Base-by-base conservation (phyloP, 2,888 invertebrate species). In the Ellobium chinense region DNA sequence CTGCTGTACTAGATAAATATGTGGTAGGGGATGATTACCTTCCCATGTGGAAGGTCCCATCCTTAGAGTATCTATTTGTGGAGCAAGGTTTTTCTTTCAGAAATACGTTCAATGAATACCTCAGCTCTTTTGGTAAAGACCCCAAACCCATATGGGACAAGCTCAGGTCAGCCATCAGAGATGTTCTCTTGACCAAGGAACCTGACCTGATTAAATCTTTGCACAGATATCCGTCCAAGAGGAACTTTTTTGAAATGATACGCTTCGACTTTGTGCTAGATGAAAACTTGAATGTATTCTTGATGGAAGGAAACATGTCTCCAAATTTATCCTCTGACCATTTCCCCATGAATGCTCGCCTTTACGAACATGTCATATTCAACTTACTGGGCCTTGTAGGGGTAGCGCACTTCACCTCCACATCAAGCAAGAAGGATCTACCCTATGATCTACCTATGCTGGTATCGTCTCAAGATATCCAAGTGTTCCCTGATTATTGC, bases 221-320 rank as follows among this genome's bases (percentile, higher is more conserved):
- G 1, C 78, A 85, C 21, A 86, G 84, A 78, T 90, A 87, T 77
- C 87, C 85, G 74, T 84, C 86, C 29, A 84, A 85, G 31, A 85
- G 93, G 82, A 91, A 93, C 80, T 99, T 98, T 93, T 99, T 99
- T 93, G 99, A 99, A 93, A 94, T 99, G 94, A 96, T 98, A 93
- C 95, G 99, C 39, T 97, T 99, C 91, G 99, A 99, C 93, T 96
- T 99, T 91, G 96, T 98, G 0, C 94, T 99, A 1, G 98, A 99
- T 91, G 96, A 97, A 85, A 94, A 97, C 76, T 92, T 99, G 0
- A 96, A 96, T 70, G 96, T 98, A 0, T 96, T 95, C 89, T 94
- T 98, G 7, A 96, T 99, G 95, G 99, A 99, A 94, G 98, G 97
- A 0, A 99, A 99, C 91, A 99, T 99, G 99, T 98, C 98, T 21